Conservation (phyloP, 92 coral and sea anemone species). For the Epizoanthus ramosus region DNA sequence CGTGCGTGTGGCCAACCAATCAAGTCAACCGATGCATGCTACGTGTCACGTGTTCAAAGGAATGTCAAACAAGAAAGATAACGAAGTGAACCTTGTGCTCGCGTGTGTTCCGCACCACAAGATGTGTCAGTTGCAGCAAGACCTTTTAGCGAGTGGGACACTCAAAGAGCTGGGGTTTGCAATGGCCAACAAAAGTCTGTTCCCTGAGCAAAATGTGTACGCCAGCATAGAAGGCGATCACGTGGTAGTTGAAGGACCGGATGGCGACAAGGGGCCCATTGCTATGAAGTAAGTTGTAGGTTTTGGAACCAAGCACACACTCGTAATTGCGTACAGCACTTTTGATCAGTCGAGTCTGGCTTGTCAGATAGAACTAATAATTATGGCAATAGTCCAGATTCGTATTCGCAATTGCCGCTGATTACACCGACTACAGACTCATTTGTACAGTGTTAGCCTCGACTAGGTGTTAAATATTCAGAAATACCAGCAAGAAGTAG, state of each 20-base stretch:
- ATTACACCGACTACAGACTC: no score
- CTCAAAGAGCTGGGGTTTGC: neutral
- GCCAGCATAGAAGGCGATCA: constrained; percentile 10
- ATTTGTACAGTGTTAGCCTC: no score
- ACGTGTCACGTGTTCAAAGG: constrained; percentile 2
- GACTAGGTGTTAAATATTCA: no score
- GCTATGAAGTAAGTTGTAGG: neutral
- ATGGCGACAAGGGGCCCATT: constrained; percentile 9
- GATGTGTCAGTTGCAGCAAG: neutral
- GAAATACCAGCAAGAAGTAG: no score
- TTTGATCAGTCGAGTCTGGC: no score
- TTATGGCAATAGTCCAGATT: no score
- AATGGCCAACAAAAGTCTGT: neutral
- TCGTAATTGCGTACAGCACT: no score
- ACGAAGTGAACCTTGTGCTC: neutral
- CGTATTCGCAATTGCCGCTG: no score
- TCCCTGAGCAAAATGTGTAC: neutral
- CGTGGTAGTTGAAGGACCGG: neutral
- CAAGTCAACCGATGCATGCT: neutral
- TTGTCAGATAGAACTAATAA: no score
- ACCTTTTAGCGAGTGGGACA: neutral
- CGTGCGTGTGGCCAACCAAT: neutral
- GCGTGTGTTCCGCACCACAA: constrained; percentile 17
- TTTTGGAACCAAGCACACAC: no score
- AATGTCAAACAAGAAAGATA: neutral